These are phyloP conservation scores for Anolis carolinensis DNA, from an alignment of 2,113 vertebrate genomes.

Conservation along the genomic window DNA sequence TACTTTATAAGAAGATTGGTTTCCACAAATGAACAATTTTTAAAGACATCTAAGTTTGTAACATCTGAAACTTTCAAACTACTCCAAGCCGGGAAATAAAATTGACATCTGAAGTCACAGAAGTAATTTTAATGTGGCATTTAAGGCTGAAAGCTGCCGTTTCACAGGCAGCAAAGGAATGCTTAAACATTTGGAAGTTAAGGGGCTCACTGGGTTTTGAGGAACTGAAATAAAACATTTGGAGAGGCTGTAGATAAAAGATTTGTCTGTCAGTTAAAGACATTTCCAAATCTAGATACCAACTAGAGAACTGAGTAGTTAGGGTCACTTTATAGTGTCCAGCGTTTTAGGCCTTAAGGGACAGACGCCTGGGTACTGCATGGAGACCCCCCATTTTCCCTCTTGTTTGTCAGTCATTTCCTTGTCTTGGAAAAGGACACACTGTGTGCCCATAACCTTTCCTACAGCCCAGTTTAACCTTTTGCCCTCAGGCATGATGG, in stretches of 20 bases:
- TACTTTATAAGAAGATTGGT: neutral
- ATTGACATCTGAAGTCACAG: conserved; percentile 4
- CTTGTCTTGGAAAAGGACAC: no score
- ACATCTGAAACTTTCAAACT: neutral
- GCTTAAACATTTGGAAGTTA: conserved; percentile 3
- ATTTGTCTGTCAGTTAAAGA: conserved; percentile 13
- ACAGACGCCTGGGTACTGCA: no score
- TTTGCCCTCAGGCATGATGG: no score
- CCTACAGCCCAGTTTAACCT: no score
- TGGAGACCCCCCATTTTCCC: no score
- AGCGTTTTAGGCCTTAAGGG: no score
- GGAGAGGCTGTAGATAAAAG: neutral
- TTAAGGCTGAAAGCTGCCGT: neutral
- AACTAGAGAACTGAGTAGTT: neutral
- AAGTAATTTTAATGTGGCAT: neutral
- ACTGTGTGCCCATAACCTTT: no score
- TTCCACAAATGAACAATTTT: neutral
- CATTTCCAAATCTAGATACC: neutral
- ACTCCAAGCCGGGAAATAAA: conserved; percentile 35
- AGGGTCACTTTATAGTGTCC: neutral
- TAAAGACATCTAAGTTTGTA: neutral
- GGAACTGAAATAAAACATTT: conserved; percentile 23
- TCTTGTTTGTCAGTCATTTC: no score
- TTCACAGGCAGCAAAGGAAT: neutral
- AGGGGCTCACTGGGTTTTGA: neutral